Base-by-base conservation (phyloP, 1,140 invertebrate genomes). In the Musca domestica region DNA sequence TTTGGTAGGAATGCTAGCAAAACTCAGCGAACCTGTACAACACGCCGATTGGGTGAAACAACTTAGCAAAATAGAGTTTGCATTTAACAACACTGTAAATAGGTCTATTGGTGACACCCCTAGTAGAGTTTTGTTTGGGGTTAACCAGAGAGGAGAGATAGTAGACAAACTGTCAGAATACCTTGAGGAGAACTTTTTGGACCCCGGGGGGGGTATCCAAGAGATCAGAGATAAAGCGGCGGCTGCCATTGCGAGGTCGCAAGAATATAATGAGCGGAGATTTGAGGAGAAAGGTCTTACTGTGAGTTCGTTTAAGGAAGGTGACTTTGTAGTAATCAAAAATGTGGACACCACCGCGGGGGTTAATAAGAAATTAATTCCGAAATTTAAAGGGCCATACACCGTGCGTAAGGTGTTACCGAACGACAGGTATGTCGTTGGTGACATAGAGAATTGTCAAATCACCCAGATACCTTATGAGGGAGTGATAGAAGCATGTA, bases 401-500 rank as follows among this genome's bases (percentile, higher is more conserved):
- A 20, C 5, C 22, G 46, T 41, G n/a, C 7, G 10, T 1, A 64
- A 64, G 22, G 12, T 34, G 3, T 47, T 64, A 19, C 30, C 34
- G 22, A 30, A 64, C 30, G 63, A 64, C 23, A 15, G 41, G 9
- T 64, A 64, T 48, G 63, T 64, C 12, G 14, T 64, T 20, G 12
- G 14, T 9, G 63, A 48, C 15, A 48, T 64, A 4, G 63, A 64
- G 19, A 46, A 46, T 22, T 46, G n/a, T 48, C 63, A 64, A 22
- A 48, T 64, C 12, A 52, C 64, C 10, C 48, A 66, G 54, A 27
- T 52, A 15, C 48, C 48, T 15, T 66, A 66, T 52, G 25, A 64
- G 20, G 34, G 63, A n/a, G 46, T 64, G 10, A 20, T 64, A 12
- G 46, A 47, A n/a, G n/a, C 63, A 5, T 9, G 41, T 14, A 4